Conservation (phyloP, 2,888 invertebrate species). For the Stenotaenia linearis region DNA sequence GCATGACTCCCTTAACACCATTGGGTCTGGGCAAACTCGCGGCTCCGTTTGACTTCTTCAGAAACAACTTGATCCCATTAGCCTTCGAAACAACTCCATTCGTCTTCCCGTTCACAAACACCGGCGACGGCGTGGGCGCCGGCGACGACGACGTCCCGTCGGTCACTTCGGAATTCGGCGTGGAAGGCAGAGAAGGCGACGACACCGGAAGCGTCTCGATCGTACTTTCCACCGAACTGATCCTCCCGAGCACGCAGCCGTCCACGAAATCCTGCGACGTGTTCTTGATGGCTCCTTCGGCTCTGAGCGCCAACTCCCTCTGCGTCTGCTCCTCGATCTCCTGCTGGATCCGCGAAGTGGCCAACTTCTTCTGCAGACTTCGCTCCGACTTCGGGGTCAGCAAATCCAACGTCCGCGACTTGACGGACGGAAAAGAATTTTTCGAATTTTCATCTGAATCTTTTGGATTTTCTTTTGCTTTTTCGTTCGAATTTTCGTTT, state of each 20-base stretch:
- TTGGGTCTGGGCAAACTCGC: background rate
- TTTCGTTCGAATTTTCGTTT: background rate
- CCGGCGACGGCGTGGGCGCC: background rate
- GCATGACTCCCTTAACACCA: constrained; percentile 69
- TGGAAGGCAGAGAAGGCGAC: constrained; percentile 32
- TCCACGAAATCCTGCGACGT: constrained; percentile 55
- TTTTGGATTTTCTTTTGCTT: background rate
- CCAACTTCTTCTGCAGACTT: constrained; percentile 45
- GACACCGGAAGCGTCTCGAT: background rate
- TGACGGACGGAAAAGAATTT: background rate
- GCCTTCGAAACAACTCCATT: background rate
- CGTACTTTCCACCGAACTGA: background rate
- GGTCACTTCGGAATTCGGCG: constrained; percentile 27
- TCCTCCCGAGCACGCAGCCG: constrained; percentile 44
- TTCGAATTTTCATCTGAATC: background rate
- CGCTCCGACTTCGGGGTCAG: constrained; percentile 24
- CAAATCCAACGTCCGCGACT: constrained; percentile 8
- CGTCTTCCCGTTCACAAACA: background rate
- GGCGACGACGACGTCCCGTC: background rate
- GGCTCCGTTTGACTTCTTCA: background rate
- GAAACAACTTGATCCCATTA: background rate
- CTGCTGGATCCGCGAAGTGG: constrained; percentile 68
- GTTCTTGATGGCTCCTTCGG: constrained; percentile 56
- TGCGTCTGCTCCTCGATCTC: constrained; percentile 82
- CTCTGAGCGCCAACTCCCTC: constrained; percentile 72